Evolutionary conservation across 2,797 vertebrate species (phyloP).

Genomic region (Perodicticus potto): DNA sequence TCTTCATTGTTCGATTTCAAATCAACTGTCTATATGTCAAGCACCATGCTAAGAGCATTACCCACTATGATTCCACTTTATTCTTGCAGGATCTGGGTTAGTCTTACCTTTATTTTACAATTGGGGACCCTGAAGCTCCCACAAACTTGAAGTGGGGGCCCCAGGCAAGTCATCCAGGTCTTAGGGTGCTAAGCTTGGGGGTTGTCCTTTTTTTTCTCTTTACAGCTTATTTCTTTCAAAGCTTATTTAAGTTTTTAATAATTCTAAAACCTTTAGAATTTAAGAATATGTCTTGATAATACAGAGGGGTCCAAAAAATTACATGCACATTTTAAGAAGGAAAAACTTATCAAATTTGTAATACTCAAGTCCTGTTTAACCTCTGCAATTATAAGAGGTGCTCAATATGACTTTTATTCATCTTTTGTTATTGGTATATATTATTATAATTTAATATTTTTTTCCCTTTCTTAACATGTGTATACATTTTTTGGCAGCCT

Average conservation of each 20-base stretch:
- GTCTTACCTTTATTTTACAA: not conserved
- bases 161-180: not conserved
- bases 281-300: constrained; percentile 34
- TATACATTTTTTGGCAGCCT: no score
- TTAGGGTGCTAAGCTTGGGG: not conserved
- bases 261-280: constrained; percentile 41
- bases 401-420: no score
- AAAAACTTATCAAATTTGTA: no score
- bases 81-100: not conserved
- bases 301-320: no score
- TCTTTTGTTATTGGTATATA: no score
- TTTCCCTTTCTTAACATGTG: no score
- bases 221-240: constrained; percentile 44
- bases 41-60: not conserved
- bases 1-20: constrained; percentile 14
- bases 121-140: not conserved
- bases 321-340: no score
- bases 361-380: no score
- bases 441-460: no score
- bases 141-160: not conserved
- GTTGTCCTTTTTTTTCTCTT: not conserved
- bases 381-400: no score
- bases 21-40: not conserved
- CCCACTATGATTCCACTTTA: not conserved
- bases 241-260: constrained; percentile 30